Base-by-base conservation (phyloP, 2,888 invertebrate genomes). In the Brenthis hecate region DNA sequence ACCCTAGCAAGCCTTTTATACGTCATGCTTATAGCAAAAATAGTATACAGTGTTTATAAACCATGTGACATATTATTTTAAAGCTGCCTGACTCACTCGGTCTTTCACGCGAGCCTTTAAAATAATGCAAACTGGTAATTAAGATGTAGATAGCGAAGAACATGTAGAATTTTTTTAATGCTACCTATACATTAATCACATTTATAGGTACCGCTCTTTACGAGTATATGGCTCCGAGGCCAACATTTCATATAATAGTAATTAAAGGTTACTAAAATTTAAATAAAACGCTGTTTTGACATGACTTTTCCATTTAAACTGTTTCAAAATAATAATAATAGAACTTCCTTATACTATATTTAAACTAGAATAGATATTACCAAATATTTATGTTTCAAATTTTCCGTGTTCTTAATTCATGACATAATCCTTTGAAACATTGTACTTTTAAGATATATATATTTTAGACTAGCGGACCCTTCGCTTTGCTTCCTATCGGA, bases 81-180 rank as follows among this genome's bases (percentile, higher is more conserved):
- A 62, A 62, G 51, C 16, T 47, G 8, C 43, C 13, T 11, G 47
- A 6, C 48, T 19, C 32, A 13, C 48, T 55, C 14, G 66, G 68
- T 64, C 50, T 54, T 68, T 69, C 72, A 69, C 71, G 73, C 67
- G 56, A 70, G 32, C 65, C 51, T 65, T 54, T 36, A 14, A 48
- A 65, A 68, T 72, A 72, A 73, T 71, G 74, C 73, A 57, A 72
- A 51, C 50, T 54, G 11, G 74, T 54, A 68, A 74, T 74, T 74
- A 73, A 68, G 74, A 71, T 68, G 67, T 72, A 72, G 73, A 73
- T 74, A 73, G 51, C 53, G 47, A 51, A 11, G 54, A 55, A 28
- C 65, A 56, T 51, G 57, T 70, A 19, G 54, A 69, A 62, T 19
- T 58, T 68, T 66, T 69, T 65, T 65, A 70, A 58, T 68, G 62